A percentile compares a stretch with the other conserved stretches of the same genome.
Evolutionary conservation across 2,888 invertebrate genomes (phyloP).

Genomic region (Dyspetes luteomarginatus): DNA sequence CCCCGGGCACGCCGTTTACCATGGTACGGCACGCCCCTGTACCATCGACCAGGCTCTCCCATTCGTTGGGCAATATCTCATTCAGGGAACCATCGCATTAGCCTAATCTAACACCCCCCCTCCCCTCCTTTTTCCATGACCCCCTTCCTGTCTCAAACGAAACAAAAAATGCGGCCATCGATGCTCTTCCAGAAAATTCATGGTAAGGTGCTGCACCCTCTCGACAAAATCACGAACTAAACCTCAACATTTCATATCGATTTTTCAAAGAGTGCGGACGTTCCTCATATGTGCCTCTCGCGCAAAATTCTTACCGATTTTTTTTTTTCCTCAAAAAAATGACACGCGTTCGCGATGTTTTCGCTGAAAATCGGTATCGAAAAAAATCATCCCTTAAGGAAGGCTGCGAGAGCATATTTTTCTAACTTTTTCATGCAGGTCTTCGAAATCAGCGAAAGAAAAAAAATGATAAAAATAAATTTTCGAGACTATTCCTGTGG

Average conservation of each 20-base stretch:
- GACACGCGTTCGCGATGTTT: constrained; percentile 6
- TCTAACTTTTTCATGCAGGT: not conserved
- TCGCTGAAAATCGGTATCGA: constrained; percentile 51
- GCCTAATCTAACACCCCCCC: constrained; percentile 82
- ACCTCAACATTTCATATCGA: constrained; percentile 76
- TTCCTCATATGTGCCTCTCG: constrained; percentile 27
- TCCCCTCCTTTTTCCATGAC: constrained; percentile 85
- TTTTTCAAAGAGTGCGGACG: constrained; percentile 73
- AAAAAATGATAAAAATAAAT: not conserved
- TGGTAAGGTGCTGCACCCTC: constrained; percentile 81
- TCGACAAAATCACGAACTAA: constrained; percentile 75
- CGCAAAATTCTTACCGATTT: not conserved
- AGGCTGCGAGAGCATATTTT: not conserved
- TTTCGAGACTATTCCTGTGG: not conserved
- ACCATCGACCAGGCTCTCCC: constrained; percentile 83
- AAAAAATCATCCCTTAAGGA: not conserved
- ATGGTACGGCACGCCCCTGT: constrained; percentile 85
- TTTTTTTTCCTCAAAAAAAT: constrained; percentile 29
- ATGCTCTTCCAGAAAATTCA: constrained; percentile 76
- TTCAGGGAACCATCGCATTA: constrained; percentile 83
- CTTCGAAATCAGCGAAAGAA: not conserved
- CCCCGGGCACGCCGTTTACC: constrained; percentile 86
- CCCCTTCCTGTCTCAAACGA: constrained; percentile 85
- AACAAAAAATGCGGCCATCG: constrained; percentile 82
- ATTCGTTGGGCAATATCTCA: constrained; percentile 83